phyloP scores from a whole-genome alignment of 2,797 vertebrate genomes.

The Manis pentadactyla region DNA sequence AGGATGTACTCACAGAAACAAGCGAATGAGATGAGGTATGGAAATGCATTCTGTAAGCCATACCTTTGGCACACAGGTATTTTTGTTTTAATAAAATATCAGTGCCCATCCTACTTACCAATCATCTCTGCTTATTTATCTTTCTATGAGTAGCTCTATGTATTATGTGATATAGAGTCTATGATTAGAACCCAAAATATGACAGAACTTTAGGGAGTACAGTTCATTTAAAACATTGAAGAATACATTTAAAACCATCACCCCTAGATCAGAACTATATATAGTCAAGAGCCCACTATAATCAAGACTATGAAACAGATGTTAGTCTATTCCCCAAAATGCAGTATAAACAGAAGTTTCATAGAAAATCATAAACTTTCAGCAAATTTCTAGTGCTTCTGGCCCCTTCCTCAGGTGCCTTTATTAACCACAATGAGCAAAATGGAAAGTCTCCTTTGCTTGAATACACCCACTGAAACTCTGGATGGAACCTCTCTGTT shows the following conservation, averaged over 20 bases:
- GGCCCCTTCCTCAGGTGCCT: not conserved
- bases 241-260: not conserved
- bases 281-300: not conserved
- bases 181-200: conserved; percentile 2
- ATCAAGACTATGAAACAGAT: not conserved
- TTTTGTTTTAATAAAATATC: not conserved
- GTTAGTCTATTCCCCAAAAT: not conserved
- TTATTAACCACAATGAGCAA: not conserved
- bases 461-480: not conserved
- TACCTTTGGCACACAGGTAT: not conserved
- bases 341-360: not conserved
- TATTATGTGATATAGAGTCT: not conserved
- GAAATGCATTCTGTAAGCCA: not conserved
- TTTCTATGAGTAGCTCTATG: not conserved
- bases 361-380: not conserved
- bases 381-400: not conserved
- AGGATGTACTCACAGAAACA: not conserved
- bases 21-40: not conserved
- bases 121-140: not conserved
- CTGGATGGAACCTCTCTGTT: not conserved
- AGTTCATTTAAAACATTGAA: not conserved
- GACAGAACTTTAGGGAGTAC: not conserved
- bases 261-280: not conserved
- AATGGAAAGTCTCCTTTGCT: not conserved
- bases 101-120: not conserved